phyloP scores from a whole-genome alignment of 2,888 invertebrate species.

The Rhorus exstirpatorius region DNA sequence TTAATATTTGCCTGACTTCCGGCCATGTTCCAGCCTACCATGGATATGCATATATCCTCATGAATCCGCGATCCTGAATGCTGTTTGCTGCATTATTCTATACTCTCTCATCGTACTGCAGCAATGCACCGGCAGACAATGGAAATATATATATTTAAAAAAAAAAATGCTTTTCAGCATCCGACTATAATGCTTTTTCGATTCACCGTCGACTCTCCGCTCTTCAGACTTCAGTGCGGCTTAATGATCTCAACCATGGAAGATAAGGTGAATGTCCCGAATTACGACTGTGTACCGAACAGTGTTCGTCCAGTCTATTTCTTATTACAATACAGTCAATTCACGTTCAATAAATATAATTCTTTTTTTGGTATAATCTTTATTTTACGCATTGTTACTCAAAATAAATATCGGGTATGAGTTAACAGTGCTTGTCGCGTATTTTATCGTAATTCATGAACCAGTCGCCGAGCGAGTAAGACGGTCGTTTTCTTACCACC shows the following conservation, averaged over 20 bases:
- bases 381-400: too few relatives aligned
- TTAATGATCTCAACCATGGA: not conserved
- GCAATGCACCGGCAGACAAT: constrained; percentile 37
- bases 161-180: constrained; percentile 10
- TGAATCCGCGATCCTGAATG: not conserved
- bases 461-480: too few relatives aligned
- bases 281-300: too few relatives aligned
- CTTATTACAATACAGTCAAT: too few relatives aligned
- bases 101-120: constrained; percentile 24
- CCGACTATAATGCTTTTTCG: constrained; percentile 21
- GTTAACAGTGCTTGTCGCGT: too few relatives aligned
- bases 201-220: constrained; percentile 13
- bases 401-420: too few relatives aligned
- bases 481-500: too few relatives aligned
- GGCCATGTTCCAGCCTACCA: constrained; percentile 7
- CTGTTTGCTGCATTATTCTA: constrained; percentile 41
- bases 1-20: constrained; percentile 56
- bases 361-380: too few relatives aligned
- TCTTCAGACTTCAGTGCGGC: not conserved
- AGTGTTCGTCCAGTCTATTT: too few relatives aligned
- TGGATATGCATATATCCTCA: not conserved
- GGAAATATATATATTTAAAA: constrained; percentile 40
- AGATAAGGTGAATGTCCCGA: too few relatives aligned
- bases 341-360: too few relatives aligned
- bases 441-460: too few relatives aligned